Conservation (phyloP, 1,140 invertebrate genomes). For the Patella vulgata region DNA sequence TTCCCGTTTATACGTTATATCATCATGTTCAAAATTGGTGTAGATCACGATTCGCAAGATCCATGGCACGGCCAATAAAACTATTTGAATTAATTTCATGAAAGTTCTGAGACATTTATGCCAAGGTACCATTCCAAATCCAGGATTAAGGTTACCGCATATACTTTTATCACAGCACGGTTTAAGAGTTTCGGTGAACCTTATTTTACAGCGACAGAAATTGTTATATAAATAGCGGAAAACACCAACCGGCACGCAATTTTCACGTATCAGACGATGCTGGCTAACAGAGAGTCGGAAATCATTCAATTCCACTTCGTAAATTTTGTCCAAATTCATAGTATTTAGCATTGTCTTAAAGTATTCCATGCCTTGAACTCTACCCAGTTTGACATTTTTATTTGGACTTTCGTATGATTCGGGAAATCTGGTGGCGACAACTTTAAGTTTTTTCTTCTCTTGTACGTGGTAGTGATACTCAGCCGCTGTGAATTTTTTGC, state of each 20-base stretch:
- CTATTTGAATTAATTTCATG: constrained; percentile 19
- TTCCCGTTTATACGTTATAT: not conserved
- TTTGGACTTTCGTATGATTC: constrained; percentile 13
- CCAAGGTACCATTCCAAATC: constrained; percentile 27
- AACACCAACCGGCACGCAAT: constrained; percentile 37
- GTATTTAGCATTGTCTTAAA: constrained; percentile 29
- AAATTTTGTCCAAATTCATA: constrained; percentile 28
- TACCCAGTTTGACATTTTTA: constrained; percentile 20
- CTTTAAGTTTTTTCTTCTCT: constrained; percentile 17
- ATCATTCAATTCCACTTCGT: constrained; percentile 19
- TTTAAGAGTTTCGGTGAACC: constrained; percentile 18
- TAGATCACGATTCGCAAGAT: constrained; percentile 34
- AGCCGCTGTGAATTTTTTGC: constrained; percentile 28
- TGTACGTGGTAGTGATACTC: constrained; percentile 25
- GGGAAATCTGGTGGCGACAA: constrained; percentile 26
- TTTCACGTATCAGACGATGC: constrained; percentile 30
- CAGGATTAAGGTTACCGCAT: constrained; percentile 19
- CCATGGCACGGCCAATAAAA: constrained; percentile 33
- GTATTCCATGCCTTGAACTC: constrained; percentile 25
- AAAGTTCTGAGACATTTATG: constrained; percentile 22
- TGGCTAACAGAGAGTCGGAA: constrained; percentile 32
- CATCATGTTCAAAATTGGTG: constrained; percentile 18
- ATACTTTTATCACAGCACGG: constrained; percentile 24
- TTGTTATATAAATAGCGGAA: constrained; percentile 36
- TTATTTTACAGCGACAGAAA: constrained; percentile 41